A percentile compares a stretch with the other conserved stretches of the same genome.
Evolutionary conservation across 2,113 vertebrate genomes (phyloP).

Genomic region (Macroglossus sobrinus): DNA sequence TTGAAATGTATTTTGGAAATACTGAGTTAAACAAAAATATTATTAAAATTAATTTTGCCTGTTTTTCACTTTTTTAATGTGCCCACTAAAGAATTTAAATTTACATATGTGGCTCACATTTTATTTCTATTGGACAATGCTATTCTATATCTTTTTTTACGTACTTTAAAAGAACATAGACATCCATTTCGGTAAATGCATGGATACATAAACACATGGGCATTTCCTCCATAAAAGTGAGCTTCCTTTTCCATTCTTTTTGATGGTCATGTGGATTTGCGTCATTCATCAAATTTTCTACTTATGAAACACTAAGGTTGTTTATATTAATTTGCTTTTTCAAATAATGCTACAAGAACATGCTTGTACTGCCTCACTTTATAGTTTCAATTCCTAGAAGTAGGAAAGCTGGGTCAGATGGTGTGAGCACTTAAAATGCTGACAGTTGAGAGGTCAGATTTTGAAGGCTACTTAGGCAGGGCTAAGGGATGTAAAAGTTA

Average conservation of each 20-base stretch:
- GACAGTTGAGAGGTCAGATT: not conserved
- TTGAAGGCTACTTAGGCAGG: not conserved
- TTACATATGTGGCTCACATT: not conserved
- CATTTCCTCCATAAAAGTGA: not conserved
- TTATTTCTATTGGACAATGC: not conserved
- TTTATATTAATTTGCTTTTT: not conserved
- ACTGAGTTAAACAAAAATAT: not conserved
- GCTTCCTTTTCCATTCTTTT: not conserved
- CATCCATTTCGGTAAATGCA: not conserved
- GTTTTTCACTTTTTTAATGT: not conserved
- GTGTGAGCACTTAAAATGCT: not conserved
- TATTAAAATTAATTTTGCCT: not conserved
- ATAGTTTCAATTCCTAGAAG: not conserved
- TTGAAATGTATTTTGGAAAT: not conserved
- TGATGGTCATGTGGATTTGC: not conserved
- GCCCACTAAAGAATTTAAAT: not conserved
- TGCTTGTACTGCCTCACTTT: not conserved
- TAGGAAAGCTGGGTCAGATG: not conserved
- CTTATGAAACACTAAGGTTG: not conserved
- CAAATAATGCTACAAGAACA: not conserved
- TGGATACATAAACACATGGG: not conserved
- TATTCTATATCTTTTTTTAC: not conserved
- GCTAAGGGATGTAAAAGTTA: not conserved
- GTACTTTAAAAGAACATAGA: not conserved
- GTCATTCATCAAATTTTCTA: not conserved